These are phyloP conservation scores for Aelia acuminata DNA, from an alignment of 2,888 invertebrate genomes.

Conservation along the genomic window DNA sequence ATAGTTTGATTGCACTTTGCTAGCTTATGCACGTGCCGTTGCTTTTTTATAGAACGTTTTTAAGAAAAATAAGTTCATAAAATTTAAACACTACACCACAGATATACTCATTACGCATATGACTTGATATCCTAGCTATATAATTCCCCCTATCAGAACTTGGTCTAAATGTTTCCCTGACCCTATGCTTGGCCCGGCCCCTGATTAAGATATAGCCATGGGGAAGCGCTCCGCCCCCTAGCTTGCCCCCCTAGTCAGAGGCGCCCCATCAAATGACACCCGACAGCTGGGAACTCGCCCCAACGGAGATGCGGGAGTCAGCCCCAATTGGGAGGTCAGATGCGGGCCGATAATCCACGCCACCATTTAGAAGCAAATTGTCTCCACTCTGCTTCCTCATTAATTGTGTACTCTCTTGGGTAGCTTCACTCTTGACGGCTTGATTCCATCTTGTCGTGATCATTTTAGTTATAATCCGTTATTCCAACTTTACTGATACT, in stretches of 20 bases:
- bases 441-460: background rate
- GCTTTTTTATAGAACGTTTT: too few relatives aligned
- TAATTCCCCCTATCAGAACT: too few relatives aligned
- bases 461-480: background rate
- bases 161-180: too few relatives aligned
- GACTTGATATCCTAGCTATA: too few relatives aligned
- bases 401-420: background rate
- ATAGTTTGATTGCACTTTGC: too few relatives aligned
- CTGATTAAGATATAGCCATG: background rate
- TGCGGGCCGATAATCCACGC: constrained; percentile 32
- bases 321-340: background rate
- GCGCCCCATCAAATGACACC: background rate
- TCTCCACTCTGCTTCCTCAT: constrained; percentile 45
- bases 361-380: constrained; percentile 37
- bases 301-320: constrained; percentile 9
- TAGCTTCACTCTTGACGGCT: background rate
- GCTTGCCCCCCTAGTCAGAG: too few relatives aligned
- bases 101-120: too few relatives aligned
- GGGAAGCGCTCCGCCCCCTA: background rate
- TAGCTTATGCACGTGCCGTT: too few relatives aligned
- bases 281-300: background rate
- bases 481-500: too few relatives aligned
- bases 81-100: too few relatives aligned
- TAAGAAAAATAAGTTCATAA: too few relatives aligned
- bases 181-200: too few relatives aligned